A percentile compares a stretch with the other conserved stretches of the same genome.
phyloP scores from a whole-genome alignment of 2,888 invertebrate genomes.

The Rhaphigaster nebulosa region DNA sequence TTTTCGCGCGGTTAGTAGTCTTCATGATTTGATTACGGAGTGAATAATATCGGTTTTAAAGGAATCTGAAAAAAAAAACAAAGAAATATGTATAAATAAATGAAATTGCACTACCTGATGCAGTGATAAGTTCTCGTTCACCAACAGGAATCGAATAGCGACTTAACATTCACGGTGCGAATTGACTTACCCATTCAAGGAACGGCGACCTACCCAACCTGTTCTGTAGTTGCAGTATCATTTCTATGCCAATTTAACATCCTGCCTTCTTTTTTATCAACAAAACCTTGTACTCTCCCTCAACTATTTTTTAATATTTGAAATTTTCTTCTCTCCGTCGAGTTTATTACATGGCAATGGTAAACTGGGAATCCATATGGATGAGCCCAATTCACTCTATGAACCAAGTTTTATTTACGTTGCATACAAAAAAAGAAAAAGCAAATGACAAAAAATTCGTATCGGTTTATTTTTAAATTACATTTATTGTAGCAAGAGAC shows the following conservation, averaged over 20 bases:
- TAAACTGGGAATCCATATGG: not conserved
- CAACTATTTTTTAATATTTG: not conserved
- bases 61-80: no score
- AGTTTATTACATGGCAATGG: not conserved
- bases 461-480: not conserved
- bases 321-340: not conserved
- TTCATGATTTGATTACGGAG: no score
- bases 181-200: slow-evolving; percentile 27
- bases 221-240: slow-evolving; percentile 32
- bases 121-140: not conserved
- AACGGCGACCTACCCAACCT: slow-evolving; percentile 5
- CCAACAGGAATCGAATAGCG: not conserved
- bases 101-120: not conserved
- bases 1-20: no score
- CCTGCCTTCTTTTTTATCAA: not conserved
- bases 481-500: not conserved
- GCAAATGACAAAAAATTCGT: not conserved
- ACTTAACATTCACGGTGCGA: not conserved
- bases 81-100: no score
- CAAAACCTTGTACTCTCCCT: not conserved
- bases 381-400: not conserved
- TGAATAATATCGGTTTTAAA: no score
- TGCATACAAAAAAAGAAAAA: not conserved
- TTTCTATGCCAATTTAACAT: slow-evolving; percentile 16
- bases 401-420: not conserved